Base-by-base conservation (phyloP, 2,113 vertebrate genomes). In the Pterocles gutturalis region DNA sequence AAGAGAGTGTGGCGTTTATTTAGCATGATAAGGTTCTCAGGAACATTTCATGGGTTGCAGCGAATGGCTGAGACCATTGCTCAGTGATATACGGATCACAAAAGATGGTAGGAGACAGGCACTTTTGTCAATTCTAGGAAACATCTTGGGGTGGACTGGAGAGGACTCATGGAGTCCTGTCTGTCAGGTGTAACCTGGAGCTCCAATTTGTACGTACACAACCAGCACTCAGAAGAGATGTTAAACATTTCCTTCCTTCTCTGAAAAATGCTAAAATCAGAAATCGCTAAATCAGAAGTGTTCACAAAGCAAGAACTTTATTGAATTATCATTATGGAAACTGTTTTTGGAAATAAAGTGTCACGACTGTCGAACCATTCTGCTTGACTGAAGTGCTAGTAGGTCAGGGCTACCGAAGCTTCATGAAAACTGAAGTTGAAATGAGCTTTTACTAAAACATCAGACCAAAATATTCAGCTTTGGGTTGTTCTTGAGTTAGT, bases 41-140 rank as follows among this genome's bases (percentile, higher is more conserved):
- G 76, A 93, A 31, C 14, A 58, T 87, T 83, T 78, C 9, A 58
- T 0, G 0, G 2, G 34, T 53, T 1, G 0, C 46, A 86, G 21
- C 4, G 38, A 83, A 48, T 0, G 2, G 36, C n/a, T 1, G 4
- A 78, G 51, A 45, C 21, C 21, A 45, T 22, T 1, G 1, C 46
- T 83, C 12, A 25, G 69, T 34, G 34, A 43, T 7, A 81, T 8
- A 45, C 58, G 19, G 20, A 61, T 53, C 3, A 9, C 14, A 66
- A 17, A 90, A 86, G 55, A 72, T 1, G 2, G 24, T 5, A 11
- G n/a, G n/a, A 77, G 72, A 61, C 51, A 70, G 55, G 24, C 9
- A 55, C 46, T 60, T 72, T 61, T 0, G 0, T 22, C 20, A 60
- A 16, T 78, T 86, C 28, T 76, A 60, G 26, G 34, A 67, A 91